These are phyloP conservation scores for Pomacea maculata DNA, from an alignment of 1,140 invertebrate genomes.

Conservation along the genomic window DNA sequence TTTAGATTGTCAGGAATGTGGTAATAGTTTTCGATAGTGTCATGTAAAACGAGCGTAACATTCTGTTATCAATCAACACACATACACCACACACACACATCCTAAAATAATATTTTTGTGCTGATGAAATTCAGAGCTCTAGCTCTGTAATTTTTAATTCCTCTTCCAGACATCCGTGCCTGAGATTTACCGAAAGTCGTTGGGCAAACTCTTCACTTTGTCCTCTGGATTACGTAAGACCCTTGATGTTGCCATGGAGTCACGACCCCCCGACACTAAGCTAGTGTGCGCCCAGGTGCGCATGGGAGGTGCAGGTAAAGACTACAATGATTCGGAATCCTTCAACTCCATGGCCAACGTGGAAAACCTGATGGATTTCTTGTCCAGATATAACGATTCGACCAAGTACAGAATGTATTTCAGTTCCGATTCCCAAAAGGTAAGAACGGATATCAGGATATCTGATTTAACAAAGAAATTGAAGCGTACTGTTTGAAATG, in stretches of 20 bases:
- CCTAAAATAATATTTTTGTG: too few relatives aligned
- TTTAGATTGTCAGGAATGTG: too few relatives aligned
- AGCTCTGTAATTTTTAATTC: too few relatives aligned
- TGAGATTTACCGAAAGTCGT: conserved; percentile 2
- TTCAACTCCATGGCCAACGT: conserved; percentile 15
- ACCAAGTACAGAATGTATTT: background rate
- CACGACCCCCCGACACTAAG: background rate
- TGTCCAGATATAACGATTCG: conserved; percentile 9
- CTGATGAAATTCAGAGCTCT: too few relatives aligned
- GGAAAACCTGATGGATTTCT: background rate
- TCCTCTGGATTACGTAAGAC: background rate
- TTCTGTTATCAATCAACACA: too few relatives aligned
- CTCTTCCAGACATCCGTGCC: background rate
- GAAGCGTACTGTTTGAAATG: too few relatives aligned
- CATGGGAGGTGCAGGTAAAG: conserved; percentile 4
- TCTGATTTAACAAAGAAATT: too few relatives aligned
- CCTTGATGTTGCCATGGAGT: background rate
- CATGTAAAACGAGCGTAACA: too few relatives aligned
- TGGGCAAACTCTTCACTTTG: background rate
- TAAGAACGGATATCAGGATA: background rate
- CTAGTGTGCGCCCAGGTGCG: conserved; percentile 32
- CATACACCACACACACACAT: too few relatives aligned
- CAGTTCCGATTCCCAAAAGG: background rate
- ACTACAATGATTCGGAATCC: conserved; percentile 12
- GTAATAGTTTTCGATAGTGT: too few relatives aligned